Conservation (phyloP, 2,797 vertebrate species). For the Xerus rutilus region DNA sequence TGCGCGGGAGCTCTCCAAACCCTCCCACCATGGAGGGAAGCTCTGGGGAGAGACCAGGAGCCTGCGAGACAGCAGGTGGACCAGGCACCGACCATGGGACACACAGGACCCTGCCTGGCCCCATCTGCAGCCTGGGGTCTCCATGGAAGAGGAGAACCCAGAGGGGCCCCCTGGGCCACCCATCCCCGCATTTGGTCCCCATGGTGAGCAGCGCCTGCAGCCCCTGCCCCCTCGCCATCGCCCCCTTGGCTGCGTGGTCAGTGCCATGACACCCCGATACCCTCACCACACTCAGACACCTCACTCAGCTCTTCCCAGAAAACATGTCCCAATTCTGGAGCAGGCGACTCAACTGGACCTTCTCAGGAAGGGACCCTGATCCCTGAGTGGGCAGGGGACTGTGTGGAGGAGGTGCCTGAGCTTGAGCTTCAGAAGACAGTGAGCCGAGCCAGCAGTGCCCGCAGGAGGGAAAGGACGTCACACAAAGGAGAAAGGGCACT, state of each 20-base stretch:
- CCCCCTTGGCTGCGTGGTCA: not conserved
- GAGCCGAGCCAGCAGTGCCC: not conserved
- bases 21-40: not conserved
- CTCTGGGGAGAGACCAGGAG: not conserved
- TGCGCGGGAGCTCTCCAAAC: not conserved
- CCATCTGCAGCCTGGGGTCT: not conserved
- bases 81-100: not conserved
- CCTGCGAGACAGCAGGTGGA: not conserved
- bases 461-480: not conserved
- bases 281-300: not conserved
- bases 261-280: not conserved
- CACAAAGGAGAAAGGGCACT: no score
- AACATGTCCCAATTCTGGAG: not conserved
- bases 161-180: not conserved
- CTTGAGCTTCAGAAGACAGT: not conserved
- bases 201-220: not conserved
- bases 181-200: not conserved
- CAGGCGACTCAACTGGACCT: not conserved
- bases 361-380: not conserved
- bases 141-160: not conserved
- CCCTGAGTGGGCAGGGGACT: not conserved
- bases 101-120: not conserved
- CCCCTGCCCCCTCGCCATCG: rapidly evolving
- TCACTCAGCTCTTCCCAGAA: not conserved
- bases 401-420: not conserved